Evolutionary conservation across 2,888 invertebrate species (phyloP), one percentile per base, ranked within the genome.

Genomic region (Cerceris ruficornis): DNA sequence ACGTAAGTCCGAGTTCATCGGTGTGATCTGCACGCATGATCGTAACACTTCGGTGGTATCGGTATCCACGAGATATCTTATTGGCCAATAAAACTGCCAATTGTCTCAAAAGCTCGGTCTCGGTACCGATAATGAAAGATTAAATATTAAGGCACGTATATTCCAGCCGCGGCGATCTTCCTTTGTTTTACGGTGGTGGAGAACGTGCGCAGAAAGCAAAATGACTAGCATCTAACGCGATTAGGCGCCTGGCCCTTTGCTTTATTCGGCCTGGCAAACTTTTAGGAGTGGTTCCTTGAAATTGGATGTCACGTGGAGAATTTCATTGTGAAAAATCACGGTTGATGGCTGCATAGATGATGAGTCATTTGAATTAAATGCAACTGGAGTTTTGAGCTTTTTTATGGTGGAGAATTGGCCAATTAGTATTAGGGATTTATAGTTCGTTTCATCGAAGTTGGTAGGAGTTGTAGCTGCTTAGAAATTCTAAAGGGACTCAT

Each of bases 161-260:
- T 88, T 84, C 84, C 81, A 73, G 81, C 81, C 87, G 77, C 85
- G 69, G 86, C 88, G 86, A 88, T 90, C 89, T 91, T 90, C 89
- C 91, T 92, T 92, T 92, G 91, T 92, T 92, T 92, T 91, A 91
- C 88, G 91, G 83, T 84, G 86, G 80, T 89, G 28, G 28, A 28
- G 28, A 28, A 92, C 92, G 92, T 92, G 92, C 91, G 88, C 91
- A 91, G 92, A 92, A 91, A 91, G 89, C 89, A 92, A 90, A 82
- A 91, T 91, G 90, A 90, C 88, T 87, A 79, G 74, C 78, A 81
- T 83, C 88, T 90, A 90, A 90, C 87, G 86, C 87, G 90, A 91
- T 90, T 90, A 90, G 86, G 81, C 81, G 84, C 82, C 82, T 73
- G 75, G 76, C 73, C 80, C 81, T 76, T 66, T 71, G 69, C 80